Conservation (phyloP, 2,888 invertebrate species). For the Cloeon dipterum region DNA sequence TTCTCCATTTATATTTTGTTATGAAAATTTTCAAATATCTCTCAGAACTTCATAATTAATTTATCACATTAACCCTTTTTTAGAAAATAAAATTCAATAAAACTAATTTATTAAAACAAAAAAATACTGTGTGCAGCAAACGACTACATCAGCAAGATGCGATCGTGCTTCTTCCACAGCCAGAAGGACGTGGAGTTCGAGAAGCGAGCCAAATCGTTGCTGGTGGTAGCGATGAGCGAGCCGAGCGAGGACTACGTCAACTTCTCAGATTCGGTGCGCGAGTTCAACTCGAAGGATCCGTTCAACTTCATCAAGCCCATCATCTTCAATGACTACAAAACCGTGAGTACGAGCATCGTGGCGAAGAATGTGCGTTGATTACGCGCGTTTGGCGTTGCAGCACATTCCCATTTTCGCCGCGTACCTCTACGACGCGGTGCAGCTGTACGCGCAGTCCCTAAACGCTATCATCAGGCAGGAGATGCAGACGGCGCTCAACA, state of each 20-base stretch:
- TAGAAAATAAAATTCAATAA: too few relatives aligned
- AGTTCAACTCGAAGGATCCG: constrained; percentile 54
- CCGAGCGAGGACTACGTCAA: constrained; percentile 40
- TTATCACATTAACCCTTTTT: constrained; percentile 8
- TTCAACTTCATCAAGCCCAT: constrained; percentile 51
- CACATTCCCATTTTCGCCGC: constrained; percentile 79
- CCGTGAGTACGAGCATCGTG: constrained; percentile 25
- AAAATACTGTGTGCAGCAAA: too few relatives aligned
- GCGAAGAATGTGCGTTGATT: too few relatives aligned
- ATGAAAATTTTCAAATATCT: too few relatives aligned
- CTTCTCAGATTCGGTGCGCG: constrained; percentile 58
- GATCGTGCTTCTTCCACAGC: constrained; percentile 33
- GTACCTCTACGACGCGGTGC: constrained; percentile 85
- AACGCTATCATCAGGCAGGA: constrained; percentile 39
- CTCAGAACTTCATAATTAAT: too few relatives aligned
- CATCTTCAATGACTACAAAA: constrained; percentile 25
- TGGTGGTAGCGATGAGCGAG: constrained; percentile 75
- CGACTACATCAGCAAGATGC: constrained; percentile 28
- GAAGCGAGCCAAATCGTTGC: constrained; percentile 53
- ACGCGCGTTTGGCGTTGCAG: too few relatives aligned
- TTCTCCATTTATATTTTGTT: too few relatives aligned
- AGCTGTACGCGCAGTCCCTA: constrained; percentile 71
- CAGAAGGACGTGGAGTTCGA: too few relatives aligned
- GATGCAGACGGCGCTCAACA: constrained; percentile 19
- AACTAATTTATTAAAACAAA: too few relatives aligned